Evolutionary conservation across 2,888 invertebrate species (phyloP).

Genomic region (Hypolimnas misippus): DNA sequence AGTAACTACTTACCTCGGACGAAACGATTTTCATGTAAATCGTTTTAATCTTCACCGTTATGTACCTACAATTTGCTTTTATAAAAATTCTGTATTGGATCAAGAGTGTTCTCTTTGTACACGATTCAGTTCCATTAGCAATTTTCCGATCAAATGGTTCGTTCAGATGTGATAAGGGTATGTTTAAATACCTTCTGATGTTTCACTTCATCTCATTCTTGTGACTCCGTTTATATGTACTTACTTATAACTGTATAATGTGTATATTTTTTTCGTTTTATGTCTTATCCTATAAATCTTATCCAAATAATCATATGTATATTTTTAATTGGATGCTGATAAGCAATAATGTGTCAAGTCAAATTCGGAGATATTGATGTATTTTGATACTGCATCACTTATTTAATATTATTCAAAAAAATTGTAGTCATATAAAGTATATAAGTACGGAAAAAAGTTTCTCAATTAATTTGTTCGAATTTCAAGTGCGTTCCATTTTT

Average conservation of each 20-base stretch:
- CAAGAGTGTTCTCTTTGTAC: constrained; percentile 54
- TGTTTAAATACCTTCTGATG: constrained; percentile 4
- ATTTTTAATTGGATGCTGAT: too few species aligned
- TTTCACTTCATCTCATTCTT: constrained; percentile 2
- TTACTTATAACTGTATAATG: background rate
- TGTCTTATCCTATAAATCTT: too few species aligned
- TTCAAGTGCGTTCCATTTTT: too few species aligned
- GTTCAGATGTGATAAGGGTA: constrained; percentile 19
- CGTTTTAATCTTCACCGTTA: background rate
- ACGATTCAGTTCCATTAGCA: constrained; percentile 71
- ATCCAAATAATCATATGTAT: too few species aligned
- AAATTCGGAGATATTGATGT: too few species aligned
- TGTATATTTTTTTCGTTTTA: too few species aligned
- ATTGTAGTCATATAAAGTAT: too few species aligned
- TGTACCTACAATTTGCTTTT: background rate
- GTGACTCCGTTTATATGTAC: background rate
- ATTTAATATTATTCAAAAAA: too few species aligned
- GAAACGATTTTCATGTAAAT: background rate
- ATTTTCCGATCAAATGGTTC: constrained; percentile 59
- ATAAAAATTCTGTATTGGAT: constrained; percentile 28
- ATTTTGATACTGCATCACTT: too few species aligned
- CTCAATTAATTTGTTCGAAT: too few species aligned
- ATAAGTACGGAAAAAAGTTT: too few species aligned
- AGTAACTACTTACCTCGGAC: background rate
- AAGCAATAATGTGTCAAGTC: too few species aligned